These are phyloP conservation scores for Chionoecetes opilio DNA, from an alignment of 1,140 invertebrate genomes.

Conservation along the genomic window DNA sequence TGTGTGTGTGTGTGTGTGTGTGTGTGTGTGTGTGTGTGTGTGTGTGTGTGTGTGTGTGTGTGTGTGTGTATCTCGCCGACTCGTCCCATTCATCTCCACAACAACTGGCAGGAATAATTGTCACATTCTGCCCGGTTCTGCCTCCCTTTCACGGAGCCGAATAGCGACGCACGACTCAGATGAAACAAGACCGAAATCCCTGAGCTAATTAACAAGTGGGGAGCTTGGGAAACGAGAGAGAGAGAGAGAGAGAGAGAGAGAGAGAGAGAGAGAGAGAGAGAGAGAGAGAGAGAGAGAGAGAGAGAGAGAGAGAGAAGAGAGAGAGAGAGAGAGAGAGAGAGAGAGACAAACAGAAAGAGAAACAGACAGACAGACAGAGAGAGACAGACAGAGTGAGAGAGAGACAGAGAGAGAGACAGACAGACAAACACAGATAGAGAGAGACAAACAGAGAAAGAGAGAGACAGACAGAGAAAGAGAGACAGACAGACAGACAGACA, in stretches of 20 bases:
- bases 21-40: constrained; percentile 58
- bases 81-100: background rate
- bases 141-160: constrained; percentile 3
- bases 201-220: constrained; percentile 19
- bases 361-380: no score
- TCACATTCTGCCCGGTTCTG: background rate
- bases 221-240: background rate
- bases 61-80: background rate
- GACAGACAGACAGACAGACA: background rate
- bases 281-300: background rate
- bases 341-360: no score
- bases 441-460: background rate
- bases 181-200: constrained; percentile 28
- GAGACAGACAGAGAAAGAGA: background rate
- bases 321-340: no score
- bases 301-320: no score
- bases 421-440: background rate
- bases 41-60: constrained; percentile 50
- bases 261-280: constrained; percentile 16
- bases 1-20: constrained; percentile 39
- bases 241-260: constrained; percentile 10
- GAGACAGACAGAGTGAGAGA: no score
- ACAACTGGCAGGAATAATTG: constrained; percentile 28
- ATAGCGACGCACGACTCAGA: background rate
- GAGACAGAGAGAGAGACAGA: no score